phyloP scores from a whole-genome alignment of 2,113 vertebrate genomes.

The Naja naja region DNA sequence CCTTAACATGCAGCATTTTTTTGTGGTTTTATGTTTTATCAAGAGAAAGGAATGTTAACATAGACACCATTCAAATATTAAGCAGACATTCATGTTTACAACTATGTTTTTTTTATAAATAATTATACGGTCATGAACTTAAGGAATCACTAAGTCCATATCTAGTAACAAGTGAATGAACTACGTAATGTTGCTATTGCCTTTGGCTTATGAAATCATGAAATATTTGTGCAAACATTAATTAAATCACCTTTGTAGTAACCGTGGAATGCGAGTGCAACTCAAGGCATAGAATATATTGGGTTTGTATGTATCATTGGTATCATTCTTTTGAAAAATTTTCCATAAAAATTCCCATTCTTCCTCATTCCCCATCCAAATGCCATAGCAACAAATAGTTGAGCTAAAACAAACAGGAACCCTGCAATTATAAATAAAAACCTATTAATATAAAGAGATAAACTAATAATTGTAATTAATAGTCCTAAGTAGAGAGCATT shows the following conservation, averaged over 20 bases:
- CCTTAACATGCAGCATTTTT: neutral
- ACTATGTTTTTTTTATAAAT: neutral
- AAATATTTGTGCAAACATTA: slow-evolving; percentile 23
- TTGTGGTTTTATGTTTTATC: neutral
- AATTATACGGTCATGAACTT: neutral
- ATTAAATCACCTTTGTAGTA: slow-evolving; percentile 72
- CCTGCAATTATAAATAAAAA: slow-evolving; percentile 62
- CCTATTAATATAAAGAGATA: neutral
- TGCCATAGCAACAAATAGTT: slow-evolving; percentile 66
- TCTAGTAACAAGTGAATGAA: neutral
- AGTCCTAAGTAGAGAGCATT: neutral
- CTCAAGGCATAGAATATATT: slow-evolving; percentile 59
- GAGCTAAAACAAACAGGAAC: slow-evolving; percentile 65
- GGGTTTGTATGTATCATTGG: neutral
- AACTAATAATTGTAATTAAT: neutral
- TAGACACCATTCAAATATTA: neutral
- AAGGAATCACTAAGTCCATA: neutral
- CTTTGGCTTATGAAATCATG: neutral
- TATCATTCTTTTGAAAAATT: slow-evolving; percentile 42
- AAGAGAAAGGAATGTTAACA: neutral
- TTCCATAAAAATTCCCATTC: slow-evolving; percentile 77
- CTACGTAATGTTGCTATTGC: neutral
- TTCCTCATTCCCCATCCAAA: slow-evolving; percentile 70
- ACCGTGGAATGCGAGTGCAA: slow-evolving; percentile 73
- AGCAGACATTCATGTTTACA: neutral